Percentiles rank a stretch among this genome's conserved stretches.
phyloP scores from a whole-genome alignment of 1,140 invertebrate genomes.

The Drosophila oshimai region DNA sequence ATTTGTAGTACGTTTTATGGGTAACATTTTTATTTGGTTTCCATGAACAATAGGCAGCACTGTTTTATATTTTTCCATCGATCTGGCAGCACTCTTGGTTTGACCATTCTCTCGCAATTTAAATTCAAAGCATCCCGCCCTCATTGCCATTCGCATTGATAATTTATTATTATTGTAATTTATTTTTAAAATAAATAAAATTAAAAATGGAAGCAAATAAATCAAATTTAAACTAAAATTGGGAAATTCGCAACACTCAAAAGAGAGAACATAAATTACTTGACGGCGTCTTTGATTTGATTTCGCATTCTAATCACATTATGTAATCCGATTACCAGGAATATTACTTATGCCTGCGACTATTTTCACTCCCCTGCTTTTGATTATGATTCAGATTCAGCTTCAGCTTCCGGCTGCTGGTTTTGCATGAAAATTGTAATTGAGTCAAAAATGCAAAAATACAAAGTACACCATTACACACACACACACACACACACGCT shows the following conservation, averaged over 20 bases:
- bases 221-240: not conserved
- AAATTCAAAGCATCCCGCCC: not conserved
- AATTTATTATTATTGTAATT: not conserved
- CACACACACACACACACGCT: constrained; percentile 3
- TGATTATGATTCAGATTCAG: no score
- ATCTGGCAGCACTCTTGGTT: not conserved
- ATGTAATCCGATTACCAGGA: constrained; percentile 60
- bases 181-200: no score
- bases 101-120: not conserved
- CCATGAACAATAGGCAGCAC: no score
- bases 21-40: no score
- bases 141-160: not conserved
- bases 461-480: constrained; percentile 8
- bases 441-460: constrained; percentile 73
- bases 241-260: not conserved
- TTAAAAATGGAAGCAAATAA: not conserved
- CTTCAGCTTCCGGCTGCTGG: not conserved
- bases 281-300: not conserved
- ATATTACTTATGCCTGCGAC: constrained; percentile 45
- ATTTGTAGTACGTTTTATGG: no score
- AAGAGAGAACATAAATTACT: not conserved
- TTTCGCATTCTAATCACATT: constrained; percentile 59
- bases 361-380: not conserved
- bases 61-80: not conserved
- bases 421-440: constrained; percentile 71